phyloP scores from a whole-genome alignment of 1,140 invertebrate species.

The Caenorhabditis latens region DNA sequence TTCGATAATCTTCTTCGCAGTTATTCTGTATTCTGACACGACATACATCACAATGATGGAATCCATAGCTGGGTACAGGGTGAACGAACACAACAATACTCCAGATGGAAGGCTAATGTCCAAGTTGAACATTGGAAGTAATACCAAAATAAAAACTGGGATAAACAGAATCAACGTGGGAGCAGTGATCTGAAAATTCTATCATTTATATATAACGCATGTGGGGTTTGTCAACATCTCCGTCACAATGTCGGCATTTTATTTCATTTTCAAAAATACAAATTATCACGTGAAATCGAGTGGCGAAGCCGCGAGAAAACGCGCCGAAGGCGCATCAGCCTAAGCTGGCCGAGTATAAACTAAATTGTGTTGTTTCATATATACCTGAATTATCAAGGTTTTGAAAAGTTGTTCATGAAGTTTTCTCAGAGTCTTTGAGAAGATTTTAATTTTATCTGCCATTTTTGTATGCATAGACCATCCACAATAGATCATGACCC shows the following conservation, averaged over 20 bases:
- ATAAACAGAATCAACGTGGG: neutral
- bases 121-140: neutral
- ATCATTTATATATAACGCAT: too few species aligned
- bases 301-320: too few species aligned
- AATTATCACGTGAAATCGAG: too few species aligned
- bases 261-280: too few species aligned
- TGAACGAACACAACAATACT: neutral
- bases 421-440: neutral
- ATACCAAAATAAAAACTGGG: neutral
- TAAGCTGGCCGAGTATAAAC: too few species aligned
- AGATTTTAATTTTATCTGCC: neutral
- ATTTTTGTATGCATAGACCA: neutral
- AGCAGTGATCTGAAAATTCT: neutral
- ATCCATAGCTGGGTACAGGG: neutral
- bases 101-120: neutral
- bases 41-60: neutral
- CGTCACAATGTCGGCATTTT: too few species aligned
- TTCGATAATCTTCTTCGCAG: neutral
- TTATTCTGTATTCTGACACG: neutral
- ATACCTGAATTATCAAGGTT: neutral
- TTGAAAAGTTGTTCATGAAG: slow-evolving; percentile 22
- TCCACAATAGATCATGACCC: neutral
- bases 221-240: too few species aligned
- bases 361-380: neutral
- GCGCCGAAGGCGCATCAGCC: too few species aligned